These are phyloP conservation scores for Papilio gigon DNA, from an alignment of 2,888 invertebrate species.

Conservation along the genomic window DNA sequence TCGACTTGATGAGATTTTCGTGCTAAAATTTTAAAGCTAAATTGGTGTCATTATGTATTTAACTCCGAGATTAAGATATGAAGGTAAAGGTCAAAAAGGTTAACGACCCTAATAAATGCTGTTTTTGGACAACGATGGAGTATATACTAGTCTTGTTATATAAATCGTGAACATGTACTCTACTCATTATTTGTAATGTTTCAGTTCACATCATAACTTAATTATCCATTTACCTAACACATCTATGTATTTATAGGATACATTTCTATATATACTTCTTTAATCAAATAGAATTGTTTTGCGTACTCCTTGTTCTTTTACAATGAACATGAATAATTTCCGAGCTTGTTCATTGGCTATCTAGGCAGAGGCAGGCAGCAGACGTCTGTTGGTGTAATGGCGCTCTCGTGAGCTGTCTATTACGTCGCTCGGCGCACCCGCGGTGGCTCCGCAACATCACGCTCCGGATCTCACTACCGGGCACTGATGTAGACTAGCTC, in stretches of 20 bases:
- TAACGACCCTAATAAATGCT: slow-evolving; percentile 47
- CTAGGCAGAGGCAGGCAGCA: slow-evolving; percentile 49
- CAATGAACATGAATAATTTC: slow-evolving; percentile 38
- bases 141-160: background rate
- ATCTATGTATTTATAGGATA: background rate
- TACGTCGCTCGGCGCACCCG: slow-evolving; percentile 65
- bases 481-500: slow-evolving; percentile 28
- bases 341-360: slow-evolving; percentile 33
- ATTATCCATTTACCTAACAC: background rate
- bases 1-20: slow-evolving; percentile 79
- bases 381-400: slow-evolving; percentile 53
- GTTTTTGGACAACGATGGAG: slow-evolving; percentile 2
- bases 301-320: background rate
- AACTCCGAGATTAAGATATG: slow-evolving; percentile 68
- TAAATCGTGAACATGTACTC: background rate
- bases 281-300: background rate
- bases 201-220: background rate
- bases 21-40: slow-evolving; percentile 79
- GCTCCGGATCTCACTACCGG: slow-evolving; percentile 45
- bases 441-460: slow-evolving; percentile 45
- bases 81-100: slow-evolving; percentile 66
- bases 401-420: slow-evolving; percentile 67
- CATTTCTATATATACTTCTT: background rate
- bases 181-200: background rate
- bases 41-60: slow-evolving; percentile 78